Percentiles rank a stretch among this genome's conserved stretches.
phyloP scores from a whole-genome alignment of 2,113 vertebrate genomes.

The Phrynosoma platyrhinos region DNA sequence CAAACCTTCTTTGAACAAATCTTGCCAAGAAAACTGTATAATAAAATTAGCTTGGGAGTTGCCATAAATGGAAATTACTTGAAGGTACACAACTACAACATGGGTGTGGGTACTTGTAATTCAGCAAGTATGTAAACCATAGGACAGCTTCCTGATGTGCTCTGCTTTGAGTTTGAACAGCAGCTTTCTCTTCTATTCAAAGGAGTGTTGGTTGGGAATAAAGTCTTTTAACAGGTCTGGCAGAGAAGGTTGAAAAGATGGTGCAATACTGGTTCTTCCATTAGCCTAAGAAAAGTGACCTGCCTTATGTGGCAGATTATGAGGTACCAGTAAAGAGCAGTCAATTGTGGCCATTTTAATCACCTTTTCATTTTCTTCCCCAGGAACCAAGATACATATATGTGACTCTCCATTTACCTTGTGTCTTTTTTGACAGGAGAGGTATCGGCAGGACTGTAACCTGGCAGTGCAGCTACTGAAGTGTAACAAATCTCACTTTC shows the following conservation, averaged over 20 bases:
- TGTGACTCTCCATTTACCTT: not conserved
- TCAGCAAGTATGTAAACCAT: not conserved
- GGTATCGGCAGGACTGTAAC: slow-evolving; percentile 97
- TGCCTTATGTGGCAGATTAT: not conserved
- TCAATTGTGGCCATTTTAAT: not conserved
- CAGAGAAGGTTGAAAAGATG: not conserved
- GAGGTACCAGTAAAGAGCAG: not conserved
- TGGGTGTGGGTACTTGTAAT: not conserved
- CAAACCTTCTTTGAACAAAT: no score
- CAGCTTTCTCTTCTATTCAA: not conserved
- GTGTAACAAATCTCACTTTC: slow-evolving; percentile 99
- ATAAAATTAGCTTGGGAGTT: no score
- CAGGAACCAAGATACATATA: no score
- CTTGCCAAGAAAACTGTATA: no score
- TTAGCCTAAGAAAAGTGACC: no score
- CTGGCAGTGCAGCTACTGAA: slow-evolving; percentile 97
- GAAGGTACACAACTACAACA: not conserved
- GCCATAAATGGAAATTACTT: no score
- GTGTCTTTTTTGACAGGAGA: slow-evolving; percentile 82
- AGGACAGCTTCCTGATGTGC: not conserved
- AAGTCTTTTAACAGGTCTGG: not conserved
- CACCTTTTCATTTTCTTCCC: not conserved
- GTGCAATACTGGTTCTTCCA: not conserved
- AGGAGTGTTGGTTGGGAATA: not conserved
- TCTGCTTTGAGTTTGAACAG: not conserved